A percentile compares a stretch with the other conserved stretches of the same genome.
phyloP scores from a whole-genome alignment of 2,113 vertebrate genomes.

The Nanger granti region DNA sequence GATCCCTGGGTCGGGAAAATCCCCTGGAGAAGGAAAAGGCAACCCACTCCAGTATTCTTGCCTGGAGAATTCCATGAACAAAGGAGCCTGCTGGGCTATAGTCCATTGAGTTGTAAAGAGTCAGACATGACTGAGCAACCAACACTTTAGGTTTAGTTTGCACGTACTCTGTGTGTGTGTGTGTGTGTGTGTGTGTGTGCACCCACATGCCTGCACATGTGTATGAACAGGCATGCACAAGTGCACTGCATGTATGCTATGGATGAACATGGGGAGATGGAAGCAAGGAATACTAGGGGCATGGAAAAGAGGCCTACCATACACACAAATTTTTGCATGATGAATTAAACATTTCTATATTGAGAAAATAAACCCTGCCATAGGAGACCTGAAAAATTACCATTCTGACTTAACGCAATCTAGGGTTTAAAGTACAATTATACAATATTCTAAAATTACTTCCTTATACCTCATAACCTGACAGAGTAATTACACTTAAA shows the following conservation, averaged over 20 bases:
- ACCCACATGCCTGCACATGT: no score
- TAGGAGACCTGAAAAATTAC: slow-evolving; percentile 31
- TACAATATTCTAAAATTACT: slow-evolving; percentile 52
- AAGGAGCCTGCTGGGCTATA: not conserved
- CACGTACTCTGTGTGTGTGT: not conserved
- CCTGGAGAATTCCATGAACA: not conserved
- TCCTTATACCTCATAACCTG: slow-evolving; percentile 48
- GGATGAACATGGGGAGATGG: not conserved
- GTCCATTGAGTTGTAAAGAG: not conserved
- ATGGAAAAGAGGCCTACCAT: not conserved
- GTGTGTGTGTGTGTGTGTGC: not conserved
- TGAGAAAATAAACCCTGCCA: slow-evolving; percentile 28
- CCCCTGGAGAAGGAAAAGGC: not conserved
- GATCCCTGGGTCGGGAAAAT: not conserved
- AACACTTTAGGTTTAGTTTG: not conserved
- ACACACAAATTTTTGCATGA: not conserved
- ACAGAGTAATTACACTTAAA: slow-evolving; percentile 31
- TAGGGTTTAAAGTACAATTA: slow-evolving; percentile 9
- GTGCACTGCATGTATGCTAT: not conserved
- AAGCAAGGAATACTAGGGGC: not conserved
- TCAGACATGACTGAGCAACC: not conserved
- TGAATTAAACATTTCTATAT: slow-evolving; percentile 35
- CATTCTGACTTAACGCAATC: slow-evolving; percentile 37
- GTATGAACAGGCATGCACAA: not conserved
- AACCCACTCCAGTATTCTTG: not conserved